Percentiles rank a stretch among this genome's conserved stretches.
Conservation (phyloP, 2,797 vertebrate species). For the Periparus ater region DNA sequence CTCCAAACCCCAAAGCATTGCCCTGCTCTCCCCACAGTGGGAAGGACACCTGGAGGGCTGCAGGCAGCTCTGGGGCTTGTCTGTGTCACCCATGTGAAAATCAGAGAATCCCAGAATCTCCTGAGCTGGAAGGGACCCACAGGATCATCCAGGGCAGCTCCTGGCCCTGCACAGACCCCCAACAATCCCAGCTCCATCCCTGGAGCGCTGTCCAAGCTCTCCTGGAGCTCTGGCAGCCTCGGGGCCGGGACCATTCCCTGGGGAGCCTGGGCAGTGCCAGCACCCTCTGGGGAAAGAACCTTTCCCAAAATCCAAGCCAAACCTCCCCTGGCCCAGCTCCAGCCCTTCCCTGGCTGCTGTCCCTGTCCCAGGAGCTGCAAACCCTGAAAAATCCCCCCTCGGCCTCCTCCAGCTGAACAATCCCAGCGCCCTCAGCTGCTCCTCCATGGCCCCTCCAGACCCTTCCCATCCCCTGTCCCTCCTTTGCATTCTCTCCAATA, state of each 20-base stretch:
- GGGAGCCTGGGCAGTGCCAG: neutral
- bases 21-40: no score
- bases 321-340: neutral
- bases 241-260: neutral
- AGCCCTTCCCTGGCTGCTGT: neutral
- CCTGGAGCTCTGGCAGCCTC: neutral
- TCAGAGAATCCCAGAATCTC: neutral
- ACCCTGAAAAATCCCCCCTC: neutral
- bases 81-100: neutral
- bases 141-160: neutral
- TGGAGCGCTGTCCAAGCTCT: neutral
- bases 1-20: neutral
- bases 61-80: neutral
- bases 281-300: neutral
- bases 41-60: neutral
- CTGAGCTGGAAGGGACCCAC: neutral
- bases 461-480: neutral
- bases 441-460: neutral
- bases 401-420: neutral
- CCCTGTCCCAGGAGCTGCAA: neutral
- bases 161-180: neutral
- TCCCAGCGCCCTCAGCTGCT: neutral
- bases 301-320: neutral
- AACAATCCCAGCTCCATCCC: neutral
- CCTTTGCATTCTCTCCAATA: neutral